Evolutionary conservation across 2,888 invertebrate species (phyloP).

Genomic region (Dastarcus helophoroides): DNA sequence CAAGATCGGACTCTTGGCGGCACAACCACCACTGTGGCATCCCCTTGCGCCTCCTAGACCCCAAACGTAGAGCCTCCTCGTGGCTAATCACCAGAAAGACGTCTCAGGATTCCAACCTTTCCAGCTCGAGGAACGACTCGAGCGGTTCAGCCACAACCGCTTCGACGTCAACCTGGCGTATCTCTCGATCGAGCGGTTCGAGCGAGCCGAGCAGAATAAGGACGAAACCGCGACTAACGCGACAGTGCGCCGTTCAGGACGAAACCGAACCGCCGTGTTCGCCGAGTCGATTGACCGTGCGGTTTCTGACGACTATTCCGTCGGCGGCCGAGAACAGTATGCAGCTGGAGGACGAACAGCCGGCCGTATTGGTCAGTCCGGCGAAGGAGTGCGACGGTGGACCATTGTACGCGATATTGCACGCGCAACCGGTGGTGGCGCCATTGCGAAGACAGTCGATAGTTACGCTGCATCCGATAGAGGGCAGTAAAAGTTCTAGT

Average conservation of each 20-base stretch:
- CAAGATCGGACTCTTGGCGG: constrained; percentile 77
- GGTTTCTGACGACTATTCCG: constrained; percentile 60
- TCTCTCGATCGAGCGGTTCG: constrained; percentile 72
- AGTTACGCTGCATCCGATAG: constrained; percentile 34
- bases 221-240: constrained; percentile 62
- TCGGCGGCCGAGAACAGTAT: constrained; percentile 63
- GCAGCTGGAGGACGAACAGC: constrained; percentile 51
- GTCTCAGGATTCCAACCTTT: constrained; percentile 83
- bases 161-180: constrained; percentile 80
- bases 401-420: constrained; percentile 35
- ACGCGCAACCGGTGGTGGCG: constrained; percentile 24
- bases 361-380: constrained; percentile 29
- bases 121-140: constrained; percentile 83
- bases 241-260: constrained; percentile 70
- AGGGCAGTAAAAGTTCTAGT: constrained; percentile 23
- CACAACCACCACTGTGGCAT: constrained; percentile 66
- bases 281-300: constrained; percentile 41
- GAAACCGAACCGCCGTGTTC: constrained; percentile 55
- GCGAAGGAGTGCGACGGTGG: constrained; percentile 29
- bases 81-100: constrained; percentile 88
- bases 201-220: constrained; percentile 39
- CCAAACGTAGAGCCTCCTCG: constrained; percentile 70
- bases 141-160: constrained; percentile 82
- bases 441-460: constrained; percentile 32
- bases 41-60: constrained; percentile 59